phyloP scores from a whole-genome alignment of 2,797 vertebrate species.

The Cottoperca gobio region DNA sequence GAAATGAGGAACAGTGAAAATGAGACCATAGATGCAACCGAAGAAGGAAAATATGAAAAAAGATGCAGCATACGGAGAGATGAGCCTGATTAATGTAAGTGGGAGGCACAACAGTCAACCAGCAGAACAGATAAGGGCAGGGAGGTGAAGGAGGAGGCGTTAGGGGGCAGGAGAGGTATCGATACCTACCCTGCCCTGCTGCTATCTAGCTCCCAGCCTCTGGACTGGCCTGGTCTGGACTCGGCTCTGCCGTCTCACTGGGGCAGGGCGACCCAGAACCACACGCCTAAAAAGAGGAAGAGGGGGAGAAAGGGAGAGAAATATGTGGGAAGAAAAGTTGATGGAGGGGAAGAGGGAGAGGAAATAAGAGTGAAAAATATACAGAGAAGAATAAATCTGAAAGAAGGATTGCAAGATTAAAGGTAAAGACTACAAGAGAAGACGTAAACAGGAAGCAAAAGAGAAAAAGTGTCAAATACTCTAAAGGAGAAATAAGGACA shows the following conservation, averaged over 20 bases:
- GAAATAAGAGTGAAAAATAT: slow-evolving; percentile 33
- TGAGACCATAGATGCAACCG: slow-evolving; percentile 17
- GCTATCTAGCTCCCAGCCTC: slow-evolving; percentile 99
- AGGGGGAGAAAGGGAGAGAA: slow-evolving; percentile 13
- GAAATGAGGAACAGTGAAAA: slow-evolving; percentile 1
- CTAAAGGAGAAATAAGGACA: slow-evolving; percentile 47
- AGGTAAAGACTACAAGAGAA: slow-evolving; percentile 29
- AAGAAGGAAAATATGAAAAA: neutral
- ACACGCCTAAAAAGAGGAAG: slow-evolving; percentile 89
- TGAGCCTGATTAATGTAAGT: slow-evolving; percentile 40
- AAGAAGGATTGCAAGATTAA: slow-evolving; percentile 26
- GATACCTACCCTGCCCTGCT: slow-evolving; percentile 98
- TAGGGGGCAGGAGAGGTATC: slow-evolving; percentile 77
- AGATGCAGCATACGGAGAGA: slow-evolving; percentile 39
- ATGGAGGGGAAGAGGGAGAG: slow-evolving; percentile 29
- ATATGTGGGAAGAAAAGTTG: slow-evolving; percentile 30
- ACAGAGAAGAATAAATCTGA: slow-evolving; percentile 51
- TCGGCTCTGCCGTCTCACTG: slow-evolving; percentile 95
- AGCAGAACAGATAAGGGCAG: slow-evolving; percentile 62
- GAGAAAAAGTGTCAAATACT: slow-evolving; percentile 49
- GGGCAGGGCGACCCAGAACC: slow-evolving; percentile 96
- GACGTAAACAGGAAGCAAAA: slow-evolving; percentile 41
- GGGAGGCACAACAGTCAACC: slow-evolving; percentile 62
- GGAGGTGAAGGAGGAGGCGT: slow-evolving; percentile 84
- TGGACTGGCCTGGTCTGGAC: slow-evolving; percentile 95